A percentile compares a stretch with the other conserved stretches of the same genome.
These are phyloP conservation scores for Sepiola atlantica DNA, from an alignment of 2,888 invertebrate species.

Conservation along the genomic window DNA sequence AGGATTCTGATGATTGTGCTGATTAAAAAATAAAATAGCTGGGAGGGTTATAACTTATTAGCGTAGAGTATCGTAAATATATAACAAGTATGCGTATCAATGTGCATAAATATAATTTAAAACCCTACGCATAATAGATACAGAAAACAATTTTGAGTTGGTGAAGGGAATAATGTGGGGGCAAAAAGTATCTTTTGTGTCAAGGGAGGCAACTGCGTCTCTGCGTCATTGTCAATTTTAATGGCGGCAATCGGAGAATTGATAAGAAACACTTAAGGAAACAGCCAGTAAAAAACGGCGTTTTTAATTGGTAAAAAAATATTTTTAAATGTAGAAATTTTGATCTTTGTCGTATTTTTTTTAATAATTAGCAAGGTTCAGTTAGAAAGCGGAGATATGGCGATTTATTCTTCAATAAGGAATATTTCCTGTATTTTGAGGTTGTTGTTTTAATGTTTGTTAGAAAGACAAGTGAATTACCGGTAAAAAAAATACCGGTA, in stretches of 20 bases:
- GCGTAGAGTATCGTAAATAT: not conserved
- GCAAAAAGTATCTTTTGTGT: not conserved
- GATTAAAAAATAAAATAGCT: too few species aligned
- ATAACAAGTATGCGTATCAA: not conserved
- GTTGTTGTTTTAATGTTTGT: not conserved
- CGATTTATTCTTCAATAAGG: not conserved
- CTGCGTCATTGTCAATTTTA: not conserved
- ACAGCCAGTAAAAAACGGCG: not conserved
- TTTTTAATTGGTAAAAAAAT: not conserved
- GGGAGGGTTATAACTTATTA: too few species aligned
- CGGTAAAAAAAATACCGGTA: too few species aligned
- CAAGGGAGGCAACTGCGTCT: slow-evolving; percentile 8
- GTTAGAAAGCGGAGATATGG: not conserved
- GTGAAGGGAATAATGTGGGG: not conserved
- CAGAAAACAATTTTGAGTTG: not conserved
- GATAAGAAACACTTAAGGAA: not conserved
- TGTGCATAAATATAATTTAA: not conserved
- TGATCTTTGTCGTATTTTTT: not conserved
- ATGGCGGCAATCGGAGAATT: not conserved
- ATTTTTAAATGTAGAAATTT: not conserved
- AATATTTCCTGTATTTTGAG: not conserved
- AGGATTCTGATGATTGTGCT: too few species aligned
- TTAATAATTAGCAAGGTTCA: not conserved
- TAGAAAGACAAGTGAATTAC: too few species aligned
- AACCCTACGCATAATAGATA: not conserved